Percentiles rank a stretch among this genome's conserved stretches.
Conservation (phyloP, 2,797 vertebrate species). For the Okamejei kenojei region DNA sequence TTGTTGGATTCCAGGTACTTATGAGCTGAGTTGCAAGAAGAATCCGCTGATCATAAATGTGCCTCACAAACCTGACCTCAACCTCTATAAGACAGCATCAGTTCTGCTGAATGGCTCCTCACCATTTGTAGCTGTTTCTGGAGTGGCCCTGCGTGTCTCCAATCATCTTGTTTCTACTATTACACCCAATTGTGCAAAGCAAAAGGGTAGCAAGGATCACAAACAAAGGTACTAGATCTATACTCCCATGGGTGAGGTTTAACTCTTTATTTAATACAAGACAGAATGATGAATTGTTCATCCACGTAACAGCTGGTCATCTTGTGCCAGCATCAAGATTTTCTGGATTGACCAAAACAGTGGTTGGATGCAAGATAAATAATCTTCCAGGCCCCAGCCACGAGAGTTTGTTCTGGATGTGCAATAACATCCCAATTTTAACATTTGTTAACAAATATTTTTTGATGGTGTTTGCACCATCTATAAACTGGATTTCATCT, state of each 20-base stretch:
- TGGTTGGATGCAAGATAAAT: background rate
- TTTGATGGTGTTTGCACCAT: background rate
- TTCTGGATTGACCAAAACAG: background rate
- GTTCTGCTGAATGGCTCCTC: conserved; percentile 79
- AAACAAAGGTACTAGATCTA: conserved; percentile 52
- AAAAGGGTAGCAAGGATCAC: conserved; percentile 58
- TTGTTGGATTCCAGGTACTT: conserved; percentile 57
- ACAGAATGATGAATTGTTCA: background rate
- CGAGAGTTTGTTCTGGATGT: background rate
- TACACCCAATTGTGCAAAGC: conserved; percentile 71
- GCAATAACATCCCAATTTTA: background rate
- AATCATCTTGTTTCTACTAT: conserved; percentile 63
- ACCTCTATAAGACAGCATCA: conserved; percentile 56
- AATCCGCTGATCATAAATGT: conserved; percentile 77
- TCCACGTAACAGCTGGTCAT: background rate
- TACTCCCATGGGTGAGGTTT: background rate
- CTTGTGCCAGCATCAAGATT: background rate
- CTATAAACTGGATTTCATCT: background rate
- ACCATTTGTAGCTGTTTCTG: conserved; percentile 68
- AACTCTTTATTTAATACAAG: background rate
- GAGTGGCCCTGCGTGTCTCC: conserved; percentile 70
- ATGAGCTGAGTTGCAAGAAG: conserved; percentile 73
- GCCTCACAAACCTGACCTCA: conserved; percentile 58
- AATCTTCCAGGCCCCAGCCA: too few relatives aligned
- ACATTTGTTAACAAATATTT: background rate